A percentile compares a stretch with the other conserved stretches of the same genome.
These are phyloP conservation scores for Muntiacus reevesi DNA, from an alignment of 2,113 vertebrate species.

Conservation along the genomic window DNA sequence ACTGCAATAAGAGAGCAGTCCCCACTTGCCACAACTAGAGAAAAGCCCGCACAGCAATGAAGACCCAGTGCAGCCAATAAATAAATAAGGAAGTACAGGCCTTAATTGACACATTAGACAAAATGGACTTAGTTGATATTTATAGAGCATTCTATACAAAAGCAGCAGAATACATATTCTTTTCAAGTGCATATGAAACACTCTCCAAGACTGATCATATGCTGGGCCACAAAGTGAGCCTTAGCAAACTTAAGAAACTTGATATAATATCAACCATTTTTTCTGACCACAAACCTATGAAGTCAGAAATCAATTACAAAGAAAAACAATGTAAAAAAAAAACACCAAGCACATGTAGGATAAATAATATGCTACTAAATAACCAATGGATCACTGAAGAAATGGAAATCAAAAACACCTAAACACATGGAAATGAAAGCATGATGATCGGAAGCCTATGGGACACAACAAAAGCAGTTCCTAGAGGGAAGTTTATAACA, in stretches of 20 bases:
- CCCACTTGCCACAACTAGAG: neutral
- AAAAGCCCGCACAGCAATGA: neutral
- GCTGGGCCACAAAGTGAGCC: neutral
- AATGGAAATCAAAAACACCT: neutral
- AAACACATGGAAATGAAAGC: neutral
- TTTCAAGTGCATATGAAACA: neutral
- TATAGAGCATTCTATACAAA: neutral
- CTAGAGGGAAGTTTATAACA: neutral
- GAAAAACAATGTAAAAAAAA: neutral
- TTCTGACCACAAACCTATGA: neutral
- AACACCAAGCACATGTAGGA: fast-evolving
- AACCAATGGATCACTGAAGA: neutral
- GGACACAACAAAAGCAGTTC: neutral
- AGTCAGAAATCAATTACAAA: neutral
- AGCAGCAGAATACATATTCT: neutral
- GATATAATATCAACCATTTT: neutral
- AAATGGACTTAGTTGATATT: neutral
- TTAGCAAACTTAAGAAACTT: neutral
- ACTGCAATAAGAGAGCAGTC: neutral
- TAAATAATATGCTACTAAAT: neutral
- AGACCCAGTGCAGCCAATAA: neutral
- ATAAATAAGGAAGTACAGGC: neutral
- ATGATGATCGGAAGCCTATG: neutral
- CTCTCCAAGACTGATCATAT: neutral
- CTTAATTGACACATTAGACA: neutral